These are phyloP conservation scores for Subacronicta megacephala DNA, from an alignment of 2,888 invertebrate species.

Conservation along the genomic window DNA sequence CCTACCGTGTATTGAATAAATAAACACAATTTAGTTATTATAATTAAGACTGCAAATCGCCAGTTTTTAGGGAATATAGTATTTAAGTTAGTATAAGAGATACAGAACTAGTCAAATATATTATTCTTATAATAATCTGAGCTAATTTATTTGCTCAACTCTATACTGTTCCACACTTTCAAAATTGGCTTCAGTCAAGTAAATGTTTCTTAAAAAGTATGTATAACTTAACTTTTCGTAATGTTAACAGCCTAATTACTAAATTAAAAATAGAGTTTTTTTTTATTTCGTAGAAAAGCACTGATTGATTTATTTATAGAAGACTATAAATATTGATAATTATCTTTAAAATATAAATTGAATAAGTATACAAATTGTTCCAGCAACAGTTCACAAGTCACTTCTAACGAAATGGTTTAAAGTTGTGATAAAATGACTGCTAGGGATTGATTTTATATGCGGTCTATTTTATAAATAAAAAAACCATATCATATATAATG, in stretches of 20 bases:
- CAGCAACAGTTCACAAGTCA: slow-evolving; percentile 36
- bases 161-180: slow-evolving; percentile 53
- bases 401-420: slow-evolving; percentile 40
- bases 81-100: slow-evolving; percentile 77
- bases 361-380: slow-evolving; percentile 34
- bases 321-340: slow-evolving; percentile 32
- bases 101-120: slow-evolving; percentile 86
- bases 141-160: slow-evolving; percentile 80
- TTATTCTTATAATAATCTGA: slow-evolving; percentile 71
- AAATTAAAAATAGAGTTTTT: slow-evolving; percentile 28
- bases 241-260: slow-evolving; percentile 42
- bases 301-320: slow-evolving; percentile 51
- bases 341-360: slow-evolving; percentile 28
- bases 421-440: slow-evolving; percentile 77
- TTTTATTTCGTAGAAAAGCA: slow-evolving; percentile 48
- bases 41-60: slow-evolving; percentile 83
- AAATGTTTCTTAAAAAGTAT: slow-evolving; percentile 16
- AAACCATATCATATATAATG: slow-evolving; percentile 87
- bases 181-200: slow-evolving; percentile 52
- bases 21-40: slow-evolving; percentile 70
- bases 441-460: slow-evolving; percentile 74
- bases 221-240: slow-evolving; percentile 19
- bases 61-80: slow-evolving; percentile 82
- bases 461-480: slow-evolving; percentile 81
- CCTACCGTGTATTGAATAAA: slow-evolving; percentile 49